phyloP scores from a whole-genome alignment of 2,797 vertebrate genomes.

The Sebastes iracundus region DNA sequence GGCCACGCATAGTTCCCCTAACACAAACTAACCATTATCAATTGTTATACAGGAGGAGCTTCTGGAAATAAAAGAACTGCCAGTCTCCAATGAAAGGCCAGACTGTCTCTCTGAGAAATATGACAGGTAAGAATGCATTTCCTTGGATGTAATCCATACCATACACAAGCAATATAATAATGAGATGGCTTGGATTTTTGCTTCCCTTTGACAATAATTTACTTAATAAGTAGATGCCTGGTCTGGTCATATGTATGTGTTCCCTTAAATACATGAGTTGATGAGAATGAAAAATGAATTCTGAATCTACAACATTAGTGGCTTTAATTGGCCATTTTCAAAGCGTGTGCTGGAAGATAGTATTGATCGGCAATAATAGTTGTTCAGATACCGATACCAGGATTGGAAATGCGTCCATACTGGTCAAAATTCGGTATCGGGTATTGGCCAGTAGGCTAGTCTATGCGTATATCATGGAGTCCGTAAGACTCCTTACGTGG shows the following conservation, averaged over 20 bases:
- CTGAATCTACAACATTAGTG: not conserved
- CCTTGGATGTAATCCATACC: not conserved
- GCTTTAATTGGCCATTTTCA: not conserved
- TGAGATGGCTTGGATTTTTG: not conserved
- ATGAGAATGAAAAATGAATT: not conserved
- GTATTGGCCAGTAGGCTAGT: no score
- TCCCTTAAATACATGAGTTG: not conserved
- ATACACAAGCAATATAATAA: no score
- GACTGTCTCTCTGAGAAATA: slow-evolving; percentile 96
- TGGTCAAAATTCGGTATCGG: no score
- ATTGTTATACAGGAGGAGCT: slow-evolving; percentile 88
- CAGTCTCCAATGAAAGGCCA: slow-evolving; percentile 93
- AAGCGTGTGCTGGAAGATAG: not conserved
- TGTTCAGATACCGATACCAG: no score
- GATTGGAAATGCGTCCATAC: no score
- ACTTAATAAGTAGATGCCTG: not conserved
- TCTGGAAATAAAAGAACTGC: slow-evolving; percentile 94
- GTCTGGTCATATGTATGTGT: not conserved
- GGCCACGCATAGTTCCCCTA: not conserved
- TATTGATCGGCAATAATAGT: no score
- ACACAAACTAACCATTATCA: not conserved
- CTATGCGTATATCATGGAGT: no score
- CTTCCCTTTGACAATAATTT: not conserved
- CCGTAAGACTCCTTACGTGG: no score
- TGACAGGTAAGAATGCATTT: slow-evolving; percentile 88